Base-by-base conservation (phyloP, 2,113 vertebrate genomes). In the Potamarius usumacintae region DNA sequence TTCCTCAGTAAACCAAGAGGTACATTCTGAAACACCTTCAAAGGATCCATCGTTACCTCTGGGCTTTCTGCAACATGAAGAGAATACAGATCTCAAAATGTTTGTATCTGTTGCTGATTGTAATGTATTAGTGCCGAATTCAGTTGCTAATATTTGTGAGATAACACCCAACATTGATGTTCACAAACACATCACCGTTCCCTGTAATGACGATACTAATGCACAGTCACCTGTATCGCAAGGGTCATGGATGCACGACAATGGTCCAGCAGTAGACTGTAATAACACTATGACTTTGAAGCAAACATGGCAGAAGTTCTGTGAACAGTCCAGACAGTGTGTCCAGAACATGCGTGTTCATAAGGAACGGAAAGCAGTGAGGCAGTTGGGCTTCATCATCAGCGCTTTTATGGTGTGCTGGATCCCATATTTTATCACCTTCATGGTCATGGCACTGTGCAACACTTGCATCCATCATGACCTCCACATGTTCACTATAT, bases 391-490 rank as follows among this genome's bases (percentile, higher is more conserved):
- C 5, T 96, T 96, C 6, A 99, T 99, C 90, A 98, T 99, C 80
- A 96, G 95, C 0, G 97, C 94, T 67, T 99, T 99, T 89, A 95
- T 99, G 90, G 69, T 98, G 83, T 99, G 98, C 89, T 99, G 98
- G 98, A 98, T 97, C 81, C 98, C 98, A 0, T 99, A 99, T 92
- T 99, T 99, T 74, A 95, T 99, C 52, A 93, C 94, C 18, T 99
- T 98, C 89, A 97, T 97, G 96, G 96, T 99, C 82, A 94, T 96
- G 89, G 98, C 97, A 0, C 97, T 97, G 92, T 97, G 96, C 58
- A 91, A 91, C 85, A 91, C 89, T 50, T 96, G 95, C 2, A 91
- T 96, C 4, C 95, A 93, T 34, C 95, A 97, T 57, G 88, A 93
- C 0, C 92, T 97, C 18, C 97, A 97, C 90, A 99, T 96, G 96